A percentile compares a stretch with the other conserved stretches of the same genome.
These are phyloP conservation scores for Stenchaetothrips biformis DNA, from an alignment of 2,888 invertebrate genomes.

Conservation along the genomic window DNA sequence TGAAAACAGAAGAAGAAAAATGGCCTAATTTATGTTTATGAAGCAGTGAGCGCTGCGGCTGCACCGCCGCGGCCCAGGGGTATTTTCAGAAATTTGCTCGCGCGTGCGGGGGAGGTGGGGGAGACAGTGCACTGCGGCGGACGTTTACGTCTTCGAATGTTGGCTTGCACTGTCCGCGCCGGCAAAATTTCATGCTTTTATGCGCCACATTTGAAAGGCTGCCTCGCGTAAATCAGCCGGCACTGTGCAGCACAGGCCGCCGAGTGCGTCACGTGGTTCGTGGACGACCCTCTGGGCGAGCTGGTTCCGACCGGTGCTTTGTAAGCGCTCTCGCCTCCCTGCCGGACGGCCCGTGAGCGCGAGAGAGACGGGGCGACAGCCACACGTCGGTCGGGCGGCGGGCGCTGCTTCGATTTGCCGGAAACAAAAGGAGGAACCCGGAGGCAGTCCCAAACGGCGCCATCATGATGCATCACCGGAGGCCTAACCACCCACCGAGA, in stretches of 20 bases:
- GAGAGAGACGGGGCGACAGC: too few relatives aligned
- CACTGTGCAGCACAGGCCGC: too few relatives aligned
- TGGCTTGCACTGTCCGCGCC: conserved; percentile 9
- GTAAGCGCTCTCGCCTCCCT: too few relatives aligned
- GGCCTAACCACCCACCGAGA: conserved; percentile 20
- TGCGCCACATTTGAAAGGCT: conserved; percentile 20
- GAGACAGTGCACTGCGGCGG: background rate
- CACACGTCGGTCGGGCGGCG: too few relatives aligned
- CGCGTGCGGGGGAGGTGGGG: background rate
- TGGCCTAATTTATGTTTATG: conserved; percentile 3
- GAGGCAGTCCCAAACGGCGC: too few relatives aligned
- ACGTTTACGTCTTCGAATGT: conserved; percentile 14
- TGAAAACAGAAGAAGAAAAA: background rate
- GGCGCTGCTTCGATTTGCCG: too few relatives aligned
- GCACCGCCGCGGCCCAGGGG: background rate
- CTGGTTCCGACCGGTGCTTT: too few relatives aligned
- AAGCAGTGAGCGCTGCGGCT: background rate
- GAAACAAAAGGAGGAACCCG: too few relatives aligned
- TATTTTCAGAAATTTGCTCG: conserved; percentile 23
- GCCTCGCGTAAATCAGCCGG: background rate
- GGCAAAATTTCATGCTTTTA: conserved; percentile 13
- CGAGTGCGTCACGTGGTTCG: too few relatives aligned
- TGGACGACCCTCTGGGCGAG: too few relatives aligned
- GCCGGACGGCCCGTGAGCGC: too few relatives aligned
- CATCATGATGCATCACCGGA: too few relatives aligned